phyloP scores from a whole-genome alignment of 2,888 invertebrate species.

The Oscheius sp. region DNA sequence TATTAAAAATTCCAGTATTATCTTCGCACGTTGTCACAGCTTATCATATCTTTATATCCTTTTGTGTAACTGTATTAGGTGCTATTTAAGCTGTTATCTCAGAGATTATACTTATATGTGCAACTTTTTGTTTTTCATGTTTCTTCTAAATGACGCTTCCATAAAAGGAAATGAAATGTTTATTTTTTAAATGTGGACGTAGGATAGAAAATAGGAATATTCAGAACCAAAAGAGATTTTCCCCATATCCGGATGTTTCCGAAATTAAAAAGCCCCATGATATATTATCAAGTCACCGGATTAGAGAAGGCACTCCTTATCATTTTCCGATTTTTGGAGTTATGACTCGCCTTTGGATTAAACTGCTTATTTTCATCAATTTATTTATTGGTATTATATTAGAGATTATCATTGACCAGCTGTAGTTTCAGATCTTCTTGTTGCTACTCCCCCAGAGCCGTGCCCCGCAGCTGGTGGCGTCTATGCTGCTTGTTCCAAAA shows the following conservation, averaged over 20 bases:
- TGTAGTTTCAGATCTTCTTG: background rate
- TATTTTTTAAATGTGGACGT: background rate
- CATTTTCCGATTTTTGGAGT: no score
- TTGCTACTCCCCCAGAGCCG: background rate
- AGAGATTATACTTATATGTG: background rate
- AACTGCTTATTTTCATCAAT: background rate
- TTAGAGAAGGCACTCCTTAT: no score
- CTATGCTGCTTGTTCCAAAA: background rate
- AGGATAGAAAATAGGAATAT: no score
- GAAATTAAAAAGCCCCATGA: no score
- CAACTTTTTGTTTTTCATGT: background rate
- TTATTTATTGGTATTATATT: background rate
- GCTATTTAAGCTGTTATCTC: conserved; percentile 7
- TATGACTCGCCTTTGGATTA: no score
- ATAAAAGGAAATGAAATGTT: background rate
- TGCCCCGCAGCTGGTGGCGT: background rate
- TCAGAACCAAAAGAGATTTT: no score
- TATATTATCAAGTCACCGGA: no score
- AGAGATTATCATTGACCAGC: background rate
- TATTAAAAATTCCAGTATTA: background rate
- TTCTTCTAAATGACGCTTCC: background rate
- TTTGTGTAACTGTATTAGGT: conserved; percentile 9
- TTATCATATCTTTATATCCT: conserved; percentile 10
- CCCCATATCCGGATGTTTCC: no score
- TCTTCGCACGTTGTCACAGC: conserved; percentile 25